Conservation (phyloP, 2,797 vertebrate genomes). For the Valencia hispanica region DNA sequence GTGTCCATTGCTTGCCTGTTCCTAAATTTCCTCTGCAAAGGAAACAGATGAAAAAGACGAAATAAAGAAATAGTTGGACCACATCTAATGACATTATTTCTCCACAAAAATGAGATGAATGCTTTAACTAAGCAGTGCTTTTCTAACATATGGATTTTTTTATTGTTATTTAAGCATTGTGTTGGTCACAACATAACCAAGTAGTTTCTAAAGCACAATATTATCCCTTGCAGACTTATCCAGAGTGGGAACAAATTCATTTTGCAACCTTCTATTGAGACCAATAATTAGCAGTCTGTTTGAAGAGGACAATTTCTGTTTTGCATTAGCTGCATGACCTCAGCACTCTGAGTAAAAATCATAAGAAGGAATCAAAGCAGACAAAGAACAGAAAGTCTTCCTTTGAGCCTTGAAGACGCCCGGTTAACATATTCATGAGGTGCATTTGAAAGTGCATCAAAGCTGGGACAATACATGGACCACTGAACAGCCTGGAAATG, state of each 20-base stretch:
- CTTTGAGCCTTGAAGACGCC: background rate
- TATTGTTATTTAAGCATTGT: slow-evolving; percentile 61
- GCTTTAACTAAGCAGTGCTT: slow-evolving; percentile 7
- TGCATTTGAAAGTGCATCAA: slow-evolving; percentile 27
- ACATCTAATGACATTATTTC: slow-evolving; percentile 49
- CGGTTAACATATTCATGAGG: slow-evolving; percentile 27
- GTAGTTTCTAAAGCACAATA: slow-evolving; percentile 41
- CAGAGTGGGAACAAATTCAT: slow-evolving; percentile 33
- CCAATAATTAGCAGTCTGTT: slow-evolving; percentile 51
- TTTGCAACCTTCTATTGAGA: slow-evolving; percentile 21
- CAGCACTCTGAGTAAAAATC: slow-evolving; percentile 14
- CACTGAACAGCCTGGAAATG: background rate
- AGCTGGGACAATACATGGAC: slow-evolving; percentile 5
- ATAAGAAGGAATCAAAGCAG: background rate
- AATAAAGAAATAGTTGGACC: slow-evolving; percentile 53
- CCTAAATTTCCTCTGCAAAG: slow-evolving; percentile 32
- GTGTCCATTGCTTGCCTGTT: slow-evolving; percentile 43
- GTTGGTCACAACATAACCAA: slow-evolving; percentile 57
- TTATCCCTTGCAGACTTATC: slow-evolving; percentile 50
- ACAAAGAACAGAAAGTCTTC: slow-evolving; percentile 24
- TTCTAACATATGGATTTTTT: slow-evolving; percentile 62
- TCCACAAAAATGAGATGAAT: slow-evolving; percentile 23
- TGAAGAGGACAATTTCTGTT: background rate
- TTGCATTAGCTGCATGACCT: slow-evolving; percentile 4
- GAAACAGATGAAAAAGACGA: slow-evolving; percentile 6